phyloP scores from a whole-genome alignment of 2,797 vertebrate species.

The Poeciliopsis infans region DNA sequence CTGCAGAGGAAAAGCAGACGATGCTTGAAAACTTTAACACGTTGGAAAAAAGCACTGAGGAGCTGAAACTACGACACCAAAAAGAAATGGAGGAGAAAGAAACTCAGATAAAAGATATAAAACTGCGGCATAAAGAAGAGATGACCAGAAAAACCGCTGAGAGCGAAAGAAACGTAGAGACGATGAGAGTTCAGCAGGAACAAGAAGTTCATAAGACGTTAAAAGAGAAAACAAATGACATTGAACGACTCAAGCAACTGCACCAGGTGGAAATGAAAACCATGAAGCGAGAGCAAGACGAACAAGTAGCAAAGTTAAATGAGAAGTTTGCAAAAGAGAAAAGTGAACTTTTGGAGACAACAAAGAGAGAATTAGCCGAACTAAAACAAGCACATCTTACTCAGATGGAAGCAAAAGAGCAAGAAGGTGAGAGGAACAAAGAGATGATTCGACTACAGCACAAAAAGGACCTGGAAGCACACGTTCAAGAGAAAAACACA shows the following conservation, averaged over 20 bases:
- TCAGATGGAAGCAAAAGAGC: slow-evolving; percentile 23
- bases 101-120: slow-evolving; percentile 28
- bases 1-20: slow-evolving; percentile 49
- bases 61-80: slow-evolving; percentile 34
- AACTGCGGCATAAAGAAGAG: slow-evolving; percentile 48
- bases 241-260: slow-evolving; percentile 24
- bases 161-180: slow-evolving; percentile 37
- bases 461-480: slow-evolving; percentile 26
- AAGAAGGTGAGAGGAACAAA: slow-evolving; percentile 51
- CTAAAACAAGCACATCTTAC: not conserved
- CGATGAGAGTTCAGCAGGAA: slow-evolving; percentile 33
- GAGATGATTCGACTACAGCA: slow-evolving; percentile 20
- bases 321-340: slow-evolving; percentile 34
- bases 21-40: slow-evolving; percentile 27
- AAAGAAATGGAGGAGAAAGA: slow-evolving; percentile 50
- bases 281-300: slow-evolving; percentile 15
- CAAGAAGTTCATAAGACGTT: slow-evolving; percentile 19
- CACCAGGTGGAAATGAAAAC: slow-evolving; percentile 22
- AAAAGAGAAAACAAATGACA: slow-evolving; percentile 38
- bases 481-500: slow-evolving; percentile 34
- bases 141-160: slow-evolving; percentile 39
- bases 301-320: slow-evolving; percentile 33
- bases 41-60: slow-evolving; percentile 47
- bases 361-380: slow-evolving; percentile 28
- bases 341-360: slow-evolving; percentile 21